Percentiles rank a stretch among this genome's conserved stretches.
Evolutionary conservation across 2,888 invertebrate genomes (phyloP).

Genomic region (Helobdella robusta): DNA sequence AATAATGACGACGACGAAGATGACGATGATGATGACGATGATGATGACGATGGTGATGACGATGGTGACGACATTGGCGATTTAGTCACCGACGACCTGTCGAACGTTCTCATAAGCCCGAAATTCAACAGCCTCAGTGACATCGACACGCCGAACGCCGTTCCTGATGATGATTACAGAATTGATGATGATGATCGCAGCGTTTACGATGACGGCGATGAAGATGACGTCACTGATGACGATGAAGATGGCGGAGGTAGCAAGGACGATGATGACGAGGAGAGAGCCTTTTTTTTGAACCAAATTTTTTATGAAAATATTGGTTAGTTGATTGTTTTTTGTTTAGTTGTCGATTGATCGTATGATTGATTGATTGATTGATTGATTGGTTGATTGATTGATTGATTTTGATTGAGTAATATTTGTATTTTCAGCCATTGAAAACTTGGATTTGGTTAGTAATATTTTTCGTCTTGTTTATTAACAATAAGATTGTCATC

Average conservation of each 20-base stretch:
- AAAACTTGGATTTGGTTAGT: background rate
- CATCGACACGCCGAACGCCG: background rate
- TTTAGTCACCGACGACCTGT: too few relatives aligned
- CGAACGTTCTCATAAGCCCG: background rate
- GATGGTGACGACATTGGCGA: too few relatives aligned
- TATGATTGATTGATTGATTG: background rate
- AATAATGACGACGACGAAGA: background rate
- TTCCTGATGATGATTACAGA: background rate
- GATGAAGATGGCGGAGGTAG: background rate
- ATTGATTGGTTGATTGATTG: background rate
- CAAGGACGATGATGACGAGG: background rate
- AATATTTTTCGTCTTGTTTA: background rate
- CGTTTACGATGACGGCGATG: background rate
- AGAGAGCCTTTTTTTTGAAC: too few relatives aligned
- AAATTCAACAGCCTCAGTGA: too few relatives aligned
- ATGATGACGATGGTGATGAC: slow-evolving; percentile 1
- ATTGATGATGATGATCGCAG: background rate
- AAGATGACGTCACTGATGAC: background rate
- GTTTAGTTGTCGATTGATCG: too few relatives aligned
- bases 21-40: background rate
- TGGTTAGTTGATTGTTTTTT: too few relatives aligned
- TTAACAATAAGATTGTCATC: too few relatives aligned
- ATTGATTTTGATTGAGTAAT: background rate
- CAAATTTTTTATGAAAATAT: too few relatives aligned
- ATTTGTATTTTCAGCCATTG: background rate